These are phyloP conservation scores for Ibidorhyncha struthersii DNA, from an alignment of 2,113 vertebrate species.

Conservation along the genomic window DNA sequence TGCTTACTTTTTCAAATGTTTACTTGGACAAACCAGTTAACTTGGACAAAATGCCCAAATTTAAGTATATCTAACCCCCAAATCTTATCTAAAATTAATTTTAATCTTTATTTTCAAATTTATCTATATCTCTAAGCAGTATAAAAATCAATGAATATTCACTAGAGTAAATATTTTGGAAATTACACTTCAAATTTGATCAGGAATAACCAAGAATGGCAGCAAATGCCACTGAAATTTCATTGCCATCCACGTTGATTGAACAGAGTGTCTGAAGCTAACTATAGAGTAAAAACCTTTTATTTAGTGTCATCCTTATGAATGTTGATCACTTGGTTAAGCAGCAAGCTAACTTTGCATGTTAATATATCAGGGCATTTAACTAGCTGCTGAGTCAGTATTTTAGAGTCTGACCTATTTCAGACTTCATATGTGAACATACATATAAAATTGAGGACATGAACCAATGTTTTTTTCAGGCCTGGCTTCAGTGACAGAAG, in stretches of 20 bases:
- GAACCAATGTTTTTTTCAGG: background rate
- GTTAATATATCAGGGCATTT: background rate
- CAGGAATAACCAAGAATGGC: background rate
- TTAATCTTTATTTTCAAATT: background rate
- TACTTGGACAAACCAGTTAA: background rate
- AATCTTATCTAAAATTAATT: background rate
- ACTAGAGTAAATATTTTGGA: background rate
- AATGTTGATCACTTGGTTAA: background rate
- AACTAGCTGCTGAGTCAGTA: background rate
- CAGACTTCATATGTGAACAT: background rate
- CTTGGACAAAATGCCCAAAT: background rate
- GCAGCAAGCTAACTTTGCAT: background rate
- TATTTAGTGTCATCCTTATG: background rate
- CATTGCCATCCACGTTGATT: rapidly evolving
- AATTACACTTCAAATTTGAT: background rate
- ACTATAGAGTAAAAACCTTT: background rate
- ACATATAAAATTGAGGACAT: background rate
- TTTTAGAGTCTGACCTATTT: background rate
- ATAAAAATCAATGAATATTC: background rate
- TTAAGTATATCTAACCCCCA: background rate
- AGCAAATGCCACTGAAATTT: background rate
- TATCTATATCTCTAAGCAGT: background rate
- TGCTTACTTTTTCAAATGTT: background rate
- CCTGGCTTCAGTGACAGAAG: background rate
- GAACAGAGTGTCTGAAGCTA: background rate